phyloP scores from a whole-genome alignment of 2,888 invertebrate species.

The Dasypogon diadema region DNA sequence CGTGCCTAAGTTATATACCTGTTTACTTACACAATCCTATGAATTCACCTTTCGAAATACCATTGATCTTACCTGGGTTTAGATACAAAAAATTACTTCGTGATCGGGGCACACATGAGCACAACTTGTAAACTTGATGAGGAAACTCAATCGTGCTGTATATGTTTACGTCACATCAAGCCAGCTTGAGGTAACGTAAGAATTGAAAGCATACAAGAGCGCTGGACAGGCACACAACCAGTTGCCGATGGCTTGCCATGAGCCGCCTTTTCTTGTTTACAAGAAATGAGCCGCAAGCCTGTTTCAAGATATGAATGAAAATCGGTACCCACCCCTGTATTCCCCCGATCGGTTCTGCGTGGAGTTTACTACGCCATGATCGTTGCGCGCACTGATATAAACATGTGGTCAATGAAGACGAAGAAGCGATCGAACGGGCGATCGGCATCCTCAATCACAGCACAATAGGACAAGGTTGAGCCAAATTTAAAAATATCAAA shows the following conservation, averaged over 20 bases:
- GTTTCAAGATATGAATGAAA: slow-evolving; percentile 50
- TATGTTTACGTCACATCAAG: slow-evolving; percentile 14
- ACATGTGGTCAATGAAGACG: slow-evolving; percentile 41
- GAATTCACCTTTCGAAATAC: slow-evolving; percentile 48
- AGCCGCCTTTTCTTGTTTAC: slow-evolving; percentile 33
- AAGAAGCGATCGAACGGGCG: slow-evolving; percentile 15
- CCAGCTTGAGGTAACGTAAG: slow-evolving; percentile 1
- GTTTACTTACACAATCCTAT: slow-evolving; percentile 25
- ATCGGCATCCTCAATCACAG: slow-evolving; percentile 9
- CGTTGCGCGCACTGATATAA: slow-evolving; percentile 28
- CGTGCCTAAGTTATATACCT: slow-evolving; percentile 43
- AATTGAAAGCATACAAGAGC: not conserved
- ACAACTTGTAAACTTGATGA: not conserved
- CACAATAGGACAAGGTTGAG: slow-evolving; percentile 40
- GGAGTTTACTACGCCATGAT: slow-evolving; percentile 45
- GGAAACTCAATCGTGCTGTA: not conserved
- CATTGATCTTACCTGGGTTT: slow-evolving; percentile 39
- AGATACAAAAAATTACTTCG: slow-evolving; percentile 35
- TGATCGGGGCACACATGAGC: slow-evolving; percentile 18
- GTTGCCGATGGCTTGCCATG: slow-evolving; percentile 9
- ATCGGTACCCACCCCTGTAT: slow-evolving; percentile 21
- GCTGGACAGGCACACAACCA: not conserved
- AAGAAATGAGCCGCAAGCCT: slow-evolving; percentile 35
- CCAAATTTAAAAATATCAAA: slow-evolving; percentile 14
- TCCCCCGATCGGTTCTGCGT: slow-evolving; percentile 3